Conservation (phyloP, 2,888 invertebrate genomes). For the Hirtodrosophila trivittata region DNA sequence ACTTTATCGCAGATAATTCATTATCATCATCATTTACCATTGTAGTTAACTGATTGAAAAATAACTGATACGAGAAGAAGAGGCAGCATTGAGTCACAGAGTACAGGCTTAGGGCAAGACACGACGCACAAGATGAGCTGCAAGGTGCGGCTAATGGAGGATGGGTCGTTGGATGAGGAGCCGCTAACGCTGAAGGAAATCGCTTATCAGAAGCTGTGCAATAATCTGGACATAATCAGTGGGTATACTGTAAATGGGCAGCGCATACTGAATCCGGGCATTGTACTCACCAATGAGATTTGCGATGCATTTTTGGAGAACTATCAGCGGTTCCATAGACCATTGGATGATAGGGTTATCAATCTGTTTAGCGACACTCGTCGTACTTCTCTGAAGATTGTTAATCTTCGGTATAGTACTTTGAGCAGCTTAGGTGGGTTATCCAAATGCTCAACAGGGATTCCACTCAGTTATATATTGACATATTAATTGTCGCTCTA, state of each 20-base stretch:
- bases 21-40: too few relatives aligned
- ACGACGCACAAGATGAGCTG: slow-evolving; percentile 80
- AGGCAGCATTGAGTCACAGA: not conserved
- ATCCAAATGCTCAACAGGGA: too few relatives aligned
- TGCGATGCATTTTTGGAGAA: slow-evolving; percentile 86
- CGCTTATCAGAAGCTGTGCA: slow-evolving; percentile 82
- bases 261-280: slow-evolving; percentile 85
- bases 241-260: slow-evolving; percentile 66
- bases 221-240: slow-evolving; percentile 82
- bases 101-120: not conserved
- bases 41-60: too few relatives aligned
- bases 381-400: slow-evolving; percentile 88
- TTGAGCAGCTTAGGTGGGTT: slow-evolving; percentile 88
- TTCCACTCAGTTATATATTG: too few relatives aligned
- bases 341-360: slow-evolving; percentile 88
- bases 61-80: not conserved
- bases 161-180: slow-evolving; percentile 83
- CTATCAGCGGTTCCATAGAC: slow-evolving; percentile 84
- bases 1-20: too few relatives aligned
- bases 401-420: slow-evolving; percentile 89
- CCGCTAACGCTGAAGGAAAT: slow-evolving; percentile 83
- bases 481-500: not conserved
- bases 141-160: slow-evolving; percentile 83
- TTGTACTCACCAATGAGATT: slow-evolving; percentile 88
- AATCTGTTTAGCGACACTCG: slow-evolving; percentile 88